A percentile compares a stretch with the other conserved stretches of the same genome.
Conservation (phyloP, 2,113 vertebrate genomes). For the Brachyistius frenatus region DNA sequence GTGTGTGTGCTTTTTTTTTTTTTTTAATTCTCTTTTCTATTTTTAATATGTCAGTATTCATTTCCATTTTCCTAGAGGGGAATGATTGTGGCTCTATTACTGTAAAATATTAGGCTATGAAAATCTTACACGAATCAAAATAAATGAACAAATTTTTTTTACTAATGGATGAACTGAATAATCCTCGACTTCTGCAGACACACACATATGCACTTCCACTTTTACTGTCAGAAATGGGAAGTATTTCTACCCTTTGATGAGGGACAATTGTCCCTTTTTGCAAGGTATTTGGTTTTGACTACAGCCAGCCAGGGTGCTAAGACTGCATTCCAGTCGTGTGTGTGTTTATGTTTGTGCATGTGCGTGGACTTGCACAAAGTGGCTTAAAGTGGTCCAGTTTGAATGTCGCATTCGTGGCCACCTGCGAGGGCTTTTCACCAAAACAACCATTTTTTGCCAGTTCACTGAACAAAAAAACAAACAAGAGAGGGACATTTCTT, state of each 20-base stretch:
- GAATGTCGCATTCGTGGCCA: slow-evolving; percentile 47
- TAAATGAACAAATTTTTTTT: neutral
- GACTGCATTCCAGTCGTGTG: slow-evolving; percentile 47
- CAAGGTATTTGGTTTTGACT: slow-evolving; percentile 35
- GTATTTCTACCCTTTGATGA: slow-evolving; percentile 38
- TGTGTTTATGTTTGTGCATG: slow-evolving; percentile 7
- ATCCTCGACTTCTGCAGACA: neutral
- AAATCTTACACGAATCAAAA: neutral
- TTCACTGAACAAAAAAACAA: slow-evolving; percentile 4
- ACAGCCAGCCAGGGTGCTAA: slow-evolving; percentile 29
- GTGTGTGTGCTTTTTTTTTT: neutral
- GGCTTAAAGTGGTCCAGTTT: slow-evolving; percentile 32
- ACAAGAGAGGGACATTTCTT: neutral
- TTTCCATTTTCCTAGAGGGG: neutral
- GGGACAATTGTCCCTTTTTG: slow-evolving; percentile 41
- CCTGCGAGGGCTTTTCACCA: slow-evolving; percentile 46
- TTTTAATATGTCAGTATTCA: neutral
- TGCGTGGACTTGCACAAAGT: slow-evolving; percentile 28
- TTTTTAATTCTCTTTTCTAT: neutral
- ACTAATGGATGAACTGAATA: neutral
- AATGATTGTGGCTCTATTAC: neutral
- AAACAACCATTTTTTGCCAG: slow-evolving; percentile 45
- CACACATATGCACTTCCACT: neutral
- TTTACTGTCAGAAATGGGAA: slow-evolving; percentile 33
- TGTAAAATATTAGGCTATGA: neutral